These are phyloP conservation scores for Crenuchus spilurus DNA, from an alignment of 2,797 vertebrate genomes.

Conservation along the genomic window DNA sequence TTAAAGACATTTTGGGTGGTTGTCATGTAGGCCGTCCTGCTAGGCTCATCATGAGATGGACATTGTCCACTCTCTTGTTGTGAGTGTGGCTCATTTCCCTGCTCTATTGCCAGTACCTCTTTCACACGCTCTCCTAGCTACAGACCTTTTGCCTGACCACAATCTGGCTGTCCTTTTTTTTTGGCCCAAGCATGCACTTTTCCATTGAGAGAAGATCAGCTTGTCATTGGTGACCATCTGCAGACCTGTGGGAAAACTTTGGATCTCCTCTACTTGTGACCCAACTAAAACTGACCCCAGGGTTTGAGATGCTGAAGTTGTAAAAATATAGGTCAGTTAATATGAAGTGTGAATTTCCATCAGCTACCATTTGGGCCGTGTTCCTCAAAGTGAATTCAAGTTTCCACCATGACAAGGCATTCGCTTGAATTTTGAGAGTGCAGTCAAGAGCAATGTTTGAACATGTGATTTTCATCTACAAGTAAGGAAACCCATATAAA, in stretches of 20 bases:
- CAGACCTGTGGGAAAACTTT: constrained; percentile 19
- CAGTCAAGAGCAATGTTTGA: too few relatives aligned
- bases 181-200: constrained; percentile 31
- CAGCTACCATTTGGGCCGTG: too few relatives aligned
- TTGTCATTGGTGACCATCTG: constrained; percentile 42
- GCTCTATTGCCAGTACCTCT: constrained; percentile 21
- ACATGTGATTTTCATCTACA: too few relatives aligned
- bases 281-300: background rate
- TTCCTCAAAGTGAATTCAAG: too few relatives aligned
- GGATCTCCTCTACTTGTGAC: constrained; percentile 16
- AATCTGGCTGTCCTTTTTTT: constrained; percentile 20
- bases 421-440: too few relatives aligned
- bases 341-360: too few relatives aligned
- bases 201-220: constrained; percentile 16
- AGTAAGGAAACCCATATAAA: too few relatives aligned
- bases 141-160: constrained; percentile 20
- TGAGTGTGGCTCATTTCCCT: constrained; percentile 26
- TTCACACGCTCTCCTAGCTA: constrained; percentile 43
- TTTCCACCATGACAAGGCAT: too few relatives aligned
- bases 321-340: too few relatives aligned
- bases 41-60: constrained; percentile 34
- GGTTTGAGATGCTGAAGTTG: constrained; percentile 1
- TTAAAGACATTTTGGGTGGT: background rate
- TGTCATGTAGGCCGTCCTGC: background rate
- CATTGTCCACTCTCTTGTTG: constrained; percentile 7